Evolutionary conservation across 2,888 invertebrate species (phyloP), one percentile per base, ranked within the genome.

Genomic region (Tupiocoris notatus): DNA sequence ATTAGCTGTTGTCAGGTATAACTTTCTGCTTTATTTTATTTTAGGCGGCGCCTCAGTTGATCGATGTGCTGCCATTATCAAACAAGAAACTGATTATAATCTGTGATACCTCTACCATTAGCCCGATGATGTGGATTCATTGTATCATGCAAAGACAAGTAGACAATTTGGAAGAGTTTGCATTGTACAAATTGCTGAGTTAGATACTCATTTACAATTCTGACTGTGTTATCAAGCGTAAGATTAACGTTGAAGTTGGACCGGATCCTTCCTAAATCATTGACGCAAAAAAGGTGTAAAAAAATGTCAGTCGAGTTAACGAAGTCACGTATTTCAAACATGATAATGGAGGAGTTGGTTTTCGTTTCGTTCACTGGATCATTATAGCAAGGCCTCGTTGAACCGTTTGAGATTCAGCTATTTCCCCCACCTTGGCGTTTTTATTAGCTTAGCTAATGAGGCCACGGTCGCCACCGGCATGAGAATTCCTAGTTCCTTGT

Each of bases 401-500:
- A 39, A 39, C 39, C 39, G 39, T 39, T 39, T 39, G 39, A 39
- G 39, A 64, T 64, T 64, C 64, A 22, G 24, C 64, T 16, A 64
- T 64, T 64, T 64, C 64, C 64, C 9, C 2, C 7, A 24, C 16
- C 23, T 63, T n/a, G 21, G n/a, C n/a, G 18, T 64, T 63, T 64
- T 24, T 64, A 64, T 64, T 64, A 24, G 64, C 24, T 64, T 64
- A 64, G 64, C 24, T 64, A 64, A 64, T 64, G 64, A 64, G 64
- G 64, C 24, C 61, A 61, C 39, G 39, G 39, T 39, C 39, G 39
- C 39, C 39, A 39, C 39, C 39, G 12, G 39, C 39, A 39, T 39
- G 39, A 39, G 39, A 39, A 39, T 39, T 39, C 12, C 39, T 39
- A 39, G 39, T 39, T 39, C 39, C 39, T 39, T 39, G 39, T 39